Conservation (phyloP, 2,113 vertebrate genomes). For the Hypomesus transpacificus region DNA sequence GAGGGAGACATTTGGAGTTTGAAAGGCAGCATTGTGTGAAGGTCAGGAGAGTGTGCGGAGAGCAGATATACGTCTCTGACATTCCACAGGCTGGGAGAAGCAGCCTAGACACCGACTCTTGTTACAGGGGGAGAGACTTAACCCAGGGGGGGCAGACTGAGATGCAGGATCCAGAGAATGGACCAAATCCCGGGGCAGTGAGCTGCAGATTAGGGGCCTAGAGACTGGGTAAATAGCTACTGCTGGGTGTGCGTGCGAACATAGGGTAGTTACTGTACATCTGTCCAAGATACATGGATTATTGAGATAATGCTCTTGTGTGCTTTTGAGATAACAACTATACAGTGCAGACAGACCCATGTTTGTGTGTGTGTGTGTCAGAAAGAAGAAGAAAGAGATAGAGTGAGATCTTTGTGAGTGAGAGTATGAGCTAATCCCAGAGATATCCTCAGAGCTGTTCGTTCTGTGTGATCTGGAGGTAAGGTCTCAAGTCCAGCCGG, state of each 20-base stretch:
- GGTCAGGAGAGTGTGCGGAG: slow-evolving; percentile 56
- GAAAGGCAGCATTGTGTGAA: slow-evolving; percentile 66
- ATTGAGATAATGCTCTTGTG: slow-evolving; percentile 33
- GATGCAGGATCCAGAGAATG: slow-evolving; percentile 30
- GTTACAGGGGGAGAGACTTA: slow-evolving; percentile 40
- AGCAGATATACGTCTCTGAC: slow-evolving; percentile 54
- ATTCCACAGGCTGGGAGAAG: slow-evolving; percentile 50
- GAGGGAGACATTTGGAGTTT: slow-evolving; percentile 49
- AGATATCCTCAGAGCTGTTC: slow-evolving; percentile 1
- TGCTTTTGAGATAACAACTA: too few relatives aligned
- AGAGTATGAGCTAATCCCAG: slow-evolving; percentile 24
- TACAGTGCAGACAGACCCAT: slow-evolving; percentile 29
- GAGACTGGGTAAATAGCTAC: too few relatives aligned
- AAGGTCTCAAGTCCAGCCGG: slow-evolving; percentile 23
- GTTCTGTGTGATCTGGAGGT: slow-evolving; percentile 3
- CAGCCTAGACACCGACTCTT: slow-evolving; percentile 43
- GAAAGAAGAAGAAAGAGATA: slow-evolving; percentile 23
- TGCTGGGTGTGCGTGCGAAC: background rate
- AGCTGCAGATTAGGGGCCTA: background rate
- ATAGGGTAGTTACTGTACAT: background rate
- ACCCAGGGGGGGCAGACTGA: background rate
- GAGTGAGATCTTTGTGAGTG: background rate
- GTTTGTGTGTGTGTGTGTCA: background rate
- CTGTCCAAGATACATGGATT: slow-evolving; percentile 30
- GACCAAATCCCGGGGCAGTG: background rate